A percentile compares a stretch with the other conserved stretches of the same genome.
phyloP scores from a whole-genome alignment of 2,797 vertebrate genomes.

The Sitta carolinensis region DNA sequence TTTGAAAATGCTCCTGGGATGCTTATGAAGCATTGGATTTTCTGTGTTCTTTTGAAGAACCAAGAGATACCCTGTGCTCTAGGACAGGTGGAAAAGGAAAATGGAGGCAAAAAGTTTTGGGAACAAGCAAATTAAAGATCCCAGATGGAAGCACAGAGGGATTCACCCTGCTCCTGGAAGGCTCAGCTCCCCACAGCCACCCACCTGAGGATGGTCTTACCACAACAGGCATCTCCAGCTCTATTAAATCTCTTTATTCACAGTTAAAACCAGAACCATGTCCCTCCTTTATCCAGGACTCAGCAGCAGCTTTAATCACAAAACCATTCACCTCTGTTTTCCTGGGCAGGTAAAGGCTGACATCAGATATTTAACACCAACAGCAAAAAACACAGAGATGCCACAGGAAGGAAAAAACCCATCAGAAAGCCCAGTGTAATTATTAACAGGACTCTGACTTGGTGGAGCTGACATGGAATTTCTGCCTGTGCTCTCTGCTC shows the following conservation, averaged over 20 bases:
- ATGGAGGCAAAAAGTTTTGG: background rate
- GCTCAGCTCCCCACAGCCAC: background rate
- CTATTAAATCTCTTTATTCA: background rate
- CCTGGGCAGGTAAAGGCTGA: background rate
- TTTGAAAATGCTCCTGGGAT: background rate
- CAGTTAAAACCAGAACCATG: background rate
- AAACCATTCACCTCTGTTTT: background rate
- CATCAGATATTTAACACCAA: background rate
- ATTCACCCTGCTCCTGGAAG: background rate
- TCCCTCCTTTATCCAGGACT: background rate
- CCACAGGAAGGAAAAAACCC: background rate
- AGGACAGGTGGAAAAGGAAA: background rate
- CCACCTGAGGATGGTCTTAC: background rate
- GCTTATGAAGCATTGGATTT: fast-evolving
- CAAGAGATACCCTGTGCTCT: fast-evolving
- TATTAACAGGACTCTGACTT: background rate
- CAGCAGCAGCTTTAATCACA: background rate
- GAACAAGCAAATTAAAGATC: fast-evolving
- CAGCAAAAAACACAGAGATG: background rate
- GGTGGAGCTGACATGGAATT: background rate
- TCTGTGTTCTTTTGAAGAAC: background rate
- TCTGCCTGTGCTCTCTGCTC: background rate
- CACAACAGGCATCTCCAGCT: background rate
- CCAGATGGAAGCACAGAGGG: background rate
- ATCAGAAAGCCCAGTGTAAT: background rate